Evolutionary conservation across 2,888 invertebrate genomes (phyloP), one percentile per base, ranked within the genome.

Genomic region (Hetaerina titia): DNA sequence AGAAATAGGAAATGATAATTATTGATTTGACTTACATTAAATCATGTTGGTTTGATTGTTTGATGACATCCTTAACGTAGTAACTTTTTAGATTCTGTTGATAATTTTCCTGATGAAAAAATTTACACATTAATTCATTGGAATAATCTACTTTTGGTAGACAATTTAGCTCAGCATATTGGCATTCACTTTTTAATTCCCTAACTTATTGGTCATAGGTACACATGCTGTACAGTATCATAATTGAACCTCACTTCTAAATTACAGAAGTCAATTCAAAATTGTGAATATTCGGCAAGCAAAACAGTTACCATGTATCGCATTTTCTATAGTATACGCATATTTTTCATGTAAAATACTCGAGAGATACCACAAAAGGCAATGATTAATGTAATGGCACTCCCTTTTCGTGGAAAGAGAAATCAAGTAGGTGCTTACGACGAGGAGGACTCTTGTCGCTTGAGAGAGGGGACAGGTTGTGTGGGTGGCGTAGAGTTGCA

Each of bases 391-490:
- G 19, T 15, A 81, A 9, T 81, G 81, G 11, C 81, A 13, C 31
- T 19, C 31, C 31, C 15, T 69, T 31, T 81, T 81, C 31, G 81
- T 4, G 25, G n/a, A 13, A 31, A 81, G 7, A 13, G 31, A 31
- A 9, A n/a, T 9, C 9, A 9, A 15, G 31, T 56, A 45, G 22
- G 64, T 64, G 97, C 97, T 97, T 96, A 98, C 99, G 96, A 98
- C 97, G 94, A 99, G 97, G 63, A 99, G 97, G 92, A 99, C 98
- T 96, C 98, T 98, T 95, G 98, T 98, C 4, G 99, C 99, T 94
- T 98, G 97, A 95, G 97, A 97, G 95, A 99, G 97, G 81, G 98
- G 97, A 96, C 98, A 98, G 95, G 97, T 97, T 15, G 97, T 97
- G 96, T 98, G 98, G 0, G 99, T 99, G 57, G 98, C 97, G 95